These are phyloP conservation scores for Tribolium madens DNA, from an alignment of 1,140 invertebrate genomes.

Conservation along the genomic window DNA sequence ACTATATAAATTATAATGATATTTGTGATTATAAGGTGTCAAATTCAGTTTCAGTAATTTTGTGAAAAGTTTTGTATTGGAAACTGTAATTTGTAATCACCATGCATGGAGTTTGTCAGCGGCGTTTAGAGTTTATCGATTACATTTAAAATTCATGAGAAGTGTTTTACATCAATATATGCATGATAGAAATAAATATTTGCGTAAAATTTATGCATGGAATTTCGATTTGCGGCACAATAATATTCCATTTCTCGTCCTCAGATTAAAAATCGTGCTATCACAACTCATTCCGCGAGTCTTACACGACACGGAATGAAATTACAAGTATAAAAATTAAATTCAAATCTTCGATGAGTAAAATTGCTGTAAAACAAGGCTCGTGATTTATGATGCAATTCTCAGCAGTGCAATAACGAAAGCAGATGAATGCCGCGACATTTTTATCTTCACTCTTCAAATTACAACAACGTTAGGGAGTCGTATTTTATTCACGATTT, in stretches of 20 bases:
- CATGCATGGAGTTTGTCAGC: slow-evolving; percentile 30
- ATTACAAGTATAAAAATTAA: not conserved
- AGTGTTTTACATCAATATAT: slow-evolving; percentile 39
- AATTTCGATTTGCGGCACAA: slow-evolving; percentile 35
- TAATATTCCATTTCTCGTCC: slow-evolving; percentile 12
- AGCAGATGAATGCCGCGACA: slow-evolving; percentile 12
- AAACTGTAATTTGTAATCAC: slow-evolving; percentile 31
- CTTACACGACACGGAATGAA: not conserved
- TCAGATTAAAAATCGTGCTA: not conserved
- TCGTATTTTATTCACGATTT: slow-evolving; percentile 44
- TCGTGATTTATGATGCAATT: slow-evolving; percentile 20
- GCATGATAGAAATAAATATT: slow-evolving; percentile 44
- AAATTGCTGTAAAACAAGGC: slow-evolving; percentile 22
- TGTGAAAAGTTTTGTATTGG: not conserved
- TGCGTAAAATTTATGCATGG: slow-evolving; percentile 39
- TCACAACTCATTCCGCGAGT: not conserved
- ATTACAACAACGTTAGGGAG: slow-evolving; percentile 30
- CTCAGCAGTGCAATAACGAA: slow-evolving; percentile 4
- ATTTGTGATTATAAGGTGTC: not conserved
- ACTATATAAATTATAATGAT: not conserved
- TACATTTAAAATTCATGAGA: slow-evolving; percentile 44
- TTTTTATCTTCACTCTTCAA: slow-evolving; percentile 45
- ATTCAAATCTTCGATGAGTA: not conserved
- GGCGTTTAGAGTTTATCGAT: slow-evolving; percentile 42
- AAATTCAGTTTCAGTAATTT: not conserved